Conservation (phyloP, 2,888 invertebrate genomes). For the Lithophane leautieri region DNA sequence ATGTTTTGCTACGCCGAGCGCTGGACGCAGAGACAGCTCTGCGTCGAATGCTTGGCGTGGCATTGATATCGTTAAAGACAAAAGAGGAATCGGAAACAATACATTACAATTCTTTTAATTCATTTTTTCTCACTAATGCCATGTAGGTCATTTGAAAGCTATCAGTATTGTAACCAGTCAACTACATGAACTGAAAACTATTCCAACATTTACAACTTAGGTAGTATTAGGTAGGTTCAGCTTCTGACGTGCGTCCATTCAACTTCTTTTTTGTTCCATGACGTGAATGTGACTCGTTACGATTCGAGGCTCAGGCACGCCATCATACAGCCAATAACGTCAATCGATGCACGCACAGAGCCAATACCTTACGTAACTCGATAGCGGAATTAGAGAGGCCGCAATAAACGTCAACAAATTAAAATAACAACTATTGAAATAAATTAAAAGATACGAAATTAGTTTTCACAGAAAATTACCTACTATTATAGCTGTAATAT, state of each 20-base stretch:
- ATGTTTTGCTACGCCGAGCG: no score
- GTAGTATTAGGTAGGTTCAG: not conserved
- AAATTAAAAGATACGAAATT: conserved; percentile 52
- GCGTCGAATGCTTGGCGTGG: no score
- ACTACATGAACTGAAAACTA: not conserved
- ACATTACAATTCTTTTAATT: not conserved
- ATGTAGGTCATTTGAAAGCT: not conserved
- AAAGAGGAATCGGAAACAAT: not conserved
- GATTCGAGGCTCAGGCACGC: conserved; percentile 37
- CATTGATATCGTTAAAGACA: not conserved
- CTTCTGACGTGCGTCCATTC: conserved; percentile 42
- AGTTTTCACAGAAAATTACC: conserved; percentile 52
- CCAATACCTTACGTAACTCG: conserved; percentile 47
- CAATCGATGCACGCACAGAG: conserved; percentile 31
- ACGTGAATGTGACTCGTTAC: conserved; percentile 41
- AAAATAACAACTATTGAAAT: conserved; percentile 39
- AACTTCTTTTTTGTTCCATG: conserved; percentile 49
- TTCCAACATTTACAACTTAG: not conserved
- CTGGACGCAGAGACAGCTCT: not conserved
- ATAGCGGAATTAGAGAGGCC: conserved; percentile 40
- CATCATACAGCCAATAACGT: conserved; percentile 37
- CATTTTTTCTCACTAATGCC: not conserved
- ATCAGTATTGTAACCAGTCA: not conserved
- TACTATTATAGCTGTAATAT: conserved; percentile 43
- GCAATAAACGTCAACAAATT: conserved; percentile 46